phyloP scores from a whole-genome alignment of 2,797 vertebrate genomes.

The Acestrorhynchus altus region DNA sequence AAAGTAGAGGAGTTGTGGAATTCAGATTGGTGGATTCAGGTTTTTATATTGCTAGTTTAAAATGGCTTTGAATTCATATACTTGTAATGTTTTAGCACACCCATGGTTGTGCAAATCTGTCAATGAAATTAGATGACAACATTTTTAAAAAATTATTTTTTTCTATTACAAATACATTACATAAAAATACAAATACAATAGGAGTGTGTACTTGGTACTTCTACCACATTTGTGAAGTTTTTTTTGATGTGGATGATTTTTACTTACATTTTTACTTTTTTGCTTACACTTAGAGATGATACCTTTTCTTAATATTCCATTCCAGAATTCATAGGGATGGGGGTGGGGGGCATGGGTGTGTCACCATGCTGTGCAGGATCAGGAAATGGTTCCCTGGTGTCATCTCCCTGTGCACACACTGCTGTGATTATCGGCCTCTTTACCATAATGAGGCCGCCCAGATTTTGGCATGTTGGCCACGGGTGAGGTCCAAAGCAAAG shows the following conservation, averaged over 20 bases:
- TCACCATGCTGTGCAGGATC: conserved; percentile 25
- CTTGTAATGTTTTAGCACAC: no score
- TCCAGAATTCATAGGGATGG: not conserved
- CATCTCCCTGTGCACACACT: conserved; percentile 34
- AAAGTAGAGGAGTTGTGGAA: no score
- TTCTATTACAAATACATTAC: no score
- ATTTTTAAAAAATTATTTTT: no score
- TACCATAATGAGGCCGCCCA: conserved; percentile 55
- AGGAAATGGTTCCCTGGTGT: conserved; percentile 39
- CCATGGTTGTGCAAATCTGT: no score
- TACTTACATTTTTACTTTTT: not conserved
- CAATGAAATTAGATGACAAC: no score
- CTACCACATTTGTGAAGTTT: no score
- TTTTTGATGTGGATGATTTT: not conserved
- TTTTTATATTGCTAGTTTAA: no score
- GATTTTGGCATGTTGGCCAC: conserved; percentile 41
- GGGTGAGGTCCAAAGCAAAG: conserved; percentile 41
- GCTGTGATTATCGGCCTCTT: conserved; percentile 54
- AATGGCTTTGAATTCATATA: no score
- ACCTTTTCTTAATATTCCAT: conserved; percentile 3
- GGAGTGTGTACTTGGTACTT: no score
- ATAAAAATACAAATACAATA: no score
- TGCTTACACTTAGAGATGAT: not conserved
- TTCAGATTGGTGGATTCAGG: no score
- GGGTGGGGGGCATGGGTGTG: conserved; percentile 25